phyloP scores from a whole-genome alignment of 2,113 vertebrate species.

The Cephalopholis sonnerati region DNA sequence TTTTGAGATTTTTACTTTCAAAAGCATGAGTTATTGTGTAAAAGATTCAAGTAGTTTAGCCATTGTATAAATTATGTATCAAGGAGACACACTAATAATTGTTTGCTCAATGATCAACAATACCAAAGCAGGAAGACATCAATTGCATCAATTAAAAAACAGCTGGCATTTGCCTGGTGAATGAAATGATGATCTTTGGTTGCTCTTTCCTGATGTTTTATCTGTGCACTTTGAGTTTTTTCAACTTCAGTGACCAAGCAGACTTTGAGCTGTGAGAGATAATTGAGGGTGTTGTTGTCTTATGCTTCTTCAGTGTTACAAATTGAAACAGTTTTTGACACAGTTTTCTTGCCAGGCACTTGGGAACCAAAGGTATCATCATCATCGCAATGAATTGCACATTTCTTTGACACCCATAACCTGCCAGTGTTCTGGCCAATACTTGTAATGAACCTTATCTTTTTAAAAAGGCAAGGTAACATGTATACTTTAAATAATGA shows the following conservation, averaged over 20 bases:
- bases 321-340: no score
- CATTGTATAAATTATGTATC: background rate
- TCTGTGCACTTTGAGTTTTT: background rate
- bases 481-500: no score
- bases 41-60: background rate
- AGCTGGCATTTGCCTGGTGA: background rate
- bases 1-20: background rate
- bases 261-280: no score
- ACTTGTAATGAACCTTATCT: no score
- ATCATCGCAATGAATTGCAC: no score
- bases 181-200: background rate
- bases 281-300: no score
- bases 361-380: no score
- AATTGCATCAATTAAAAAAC: background rate
- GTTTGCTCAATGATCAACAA: background rate
- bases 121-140: background rate
- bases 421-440: no score
- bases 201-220: background rate
- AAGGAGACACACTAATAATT: background rate
- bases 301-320: no score
- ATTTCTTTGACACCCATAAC: no score
- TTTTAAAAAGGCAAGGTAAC: no score
- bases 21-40: background rate
- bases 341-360: no score
- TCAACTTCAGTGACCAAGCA: background rate